phyloP scores from a whole-genome alignment of 2,888 invertebrate species.

The Drosophila greeni region DNA sequence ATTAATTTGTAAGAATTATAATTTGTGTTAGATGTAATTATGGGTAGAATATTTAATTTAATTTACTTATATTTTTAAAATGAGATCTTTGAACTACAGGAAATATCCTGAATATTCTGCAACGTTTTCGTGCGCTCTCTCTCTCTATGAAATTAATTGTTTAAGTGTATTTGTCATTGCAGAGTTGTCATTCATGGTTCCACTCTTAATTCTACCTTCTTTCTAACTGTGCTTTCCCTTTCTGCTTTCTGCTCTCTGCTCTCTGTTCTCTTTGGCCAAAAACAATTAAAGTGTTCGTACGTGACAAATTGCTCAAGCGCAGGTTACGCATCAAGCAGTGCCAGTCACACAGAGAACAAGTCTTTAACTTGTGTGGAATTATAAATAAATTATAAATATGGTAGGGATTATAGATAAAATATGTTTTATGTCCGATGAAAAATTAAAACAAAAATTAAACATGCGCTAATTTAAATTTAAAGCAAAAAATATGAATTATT shows the following conservation, averaged over 20 bases:
- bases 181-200: background rate
- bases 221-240: constrained; percentile 16
- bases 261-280: constrained; percentile 38
- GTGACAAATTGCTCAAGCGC: constrained; percentile 79
- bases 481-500: too few species aligned
- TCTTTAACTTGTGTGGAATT: too few species aligned
- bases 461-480: background rate
- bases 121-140: too few species aligned
- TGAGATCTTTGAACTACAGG: background rate
- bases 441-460: too few species aligned
- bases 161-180: constrained; percentile 7
- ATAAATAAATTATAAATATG: background rate
- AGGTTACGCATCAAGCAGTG: constrained; percentile 64
- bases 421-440: too few species aligned
- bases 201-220: constrained; percentile 5
- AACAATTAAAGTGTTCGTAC: constrained; percentile 76
- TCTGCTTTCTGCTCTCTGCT: constrained; percentile 1
- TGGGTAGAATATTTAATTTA: background rate
- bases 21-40: background rate
- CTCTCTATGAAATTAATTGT: too few species aligned
- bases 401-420: background rate
- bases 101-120: background rate
- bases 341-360: background rate
- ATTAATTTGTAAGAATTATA: background rate
- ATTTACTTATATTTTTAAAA: background rate